Evolutionary conservation across 2,888 invertebrate genomes (phyloP).

Genomic region (Loripinus fragilis): DNA sequence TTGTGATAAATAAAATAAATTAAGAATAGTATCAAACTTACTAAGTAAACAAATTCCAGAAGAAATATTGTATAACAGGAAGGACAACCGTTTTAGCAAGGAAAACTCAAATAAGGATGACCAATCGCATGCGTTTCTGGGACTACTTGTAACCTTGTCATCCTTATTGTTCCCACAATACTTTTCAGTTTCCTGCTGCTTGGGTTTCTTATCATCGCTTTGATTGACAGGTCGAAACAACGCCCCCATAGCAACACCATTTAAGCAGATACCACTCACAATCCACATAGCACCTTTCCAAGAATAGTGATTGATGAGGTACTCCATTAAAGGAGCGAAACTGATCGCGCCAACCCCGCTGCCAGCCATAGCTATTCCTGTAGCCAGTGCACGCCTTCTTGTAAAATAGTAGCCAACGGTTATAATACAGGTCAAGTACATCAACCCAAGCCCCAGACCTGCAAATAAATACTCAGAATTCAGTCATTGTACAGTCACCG

Average conservation of each 20-base stretch:
- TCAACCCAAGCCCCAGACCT: background rate
- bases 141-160: background rate
- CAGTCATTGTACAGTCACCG: too few species aligned
- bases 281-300: conserved; percentile 8
- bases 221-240: background rate
- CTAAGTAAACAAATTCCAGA: background rate
- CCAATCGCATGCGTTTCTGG: background rate
- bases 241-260: conserved; percentile 1
- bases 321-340: background rate
- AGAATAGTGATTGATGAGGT: background rate
- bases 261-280: background rate
- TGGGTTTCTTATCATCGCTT: background rate
- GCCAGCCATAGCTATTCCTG: background rate
- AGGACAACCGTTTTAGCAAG: background rate
- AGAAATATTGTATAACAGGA: background rate
- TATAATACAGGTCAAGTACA: background rate
- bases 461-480: too few species aligned
- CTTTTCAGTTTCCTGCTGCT: background rate
- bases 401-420: background rate
- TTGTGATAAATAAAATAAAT: too few species aligned
- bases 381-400: background rate
- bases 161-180: too few species aligned
- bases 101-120: background rate
- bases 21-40: too few species aligned
- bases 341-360: background rate